These are phyloP conservation scores for Dascyllus trimaculatus DNA, from an alignment of 2,113 vertebrate species.

Conservation along the genomic window DNA sequence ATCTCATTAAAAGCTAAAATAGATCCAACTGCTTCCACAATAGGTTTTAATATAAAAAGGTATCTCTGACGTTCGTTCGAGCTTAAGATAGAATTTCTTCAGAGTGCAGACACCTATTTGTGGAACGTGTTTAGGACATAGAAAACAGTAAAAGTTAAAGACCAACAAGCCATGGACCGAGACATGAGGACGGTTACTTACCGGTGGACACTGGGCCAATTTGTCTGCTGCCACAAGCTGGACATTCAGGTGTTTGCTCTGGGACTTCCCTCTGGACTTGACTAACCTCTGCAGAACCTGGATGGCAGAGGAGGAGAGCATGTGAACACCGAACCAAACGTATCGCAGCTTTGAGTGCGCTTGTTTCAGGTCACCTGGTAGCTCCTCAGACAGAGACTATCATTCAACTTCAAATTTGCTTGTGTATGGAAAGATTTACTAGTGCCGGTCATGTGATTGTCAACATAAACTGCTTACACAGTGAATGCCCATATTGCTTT, in stretches of 20 bases:
- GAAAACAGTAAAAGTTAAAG: neutral
- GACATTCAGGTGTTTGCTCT: conserved; percentile 97
- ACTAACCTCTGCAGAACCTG: conserved; percentile 96
- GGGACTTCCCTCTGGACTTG: conserved; percentile 96
- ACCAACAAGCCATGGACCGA: too few species aligned
- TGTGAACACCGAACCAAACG: neutral
- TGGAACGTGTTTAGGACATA: neutral
- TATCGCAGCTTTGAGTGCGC: neutral
- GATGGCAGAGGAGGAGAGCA: neutral
- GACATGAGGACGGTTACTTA: conserved; percentile 75
- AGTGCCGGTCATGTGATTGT: too few species aligned
- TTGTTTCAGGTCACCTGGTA: too few species aligned
- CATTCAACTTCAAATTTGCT: too few species aligned
- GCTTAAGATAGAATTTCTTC: neutral
- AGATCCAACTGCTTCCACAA: too few species aligned
- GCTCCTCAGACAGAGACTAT: too few species aligned
- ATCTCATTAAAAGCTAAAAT: too few species aligned
- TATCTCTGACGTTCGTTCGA: neutral
- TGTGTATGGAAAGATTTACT: too few species aligned
- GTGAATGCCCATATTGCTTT: too few species aligned
- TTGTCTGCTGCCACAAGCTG: conserved; percentile 98
- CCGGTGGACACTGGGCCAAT: conserved; percentile 94
- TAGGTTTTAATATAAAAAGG: neutral
- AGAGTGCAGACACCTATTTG: neutral
- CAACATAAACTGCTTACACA: too few species aligned